Conservation (phyloP, 2,888 invertebrate genomes). For the Apodemia mormo region DNA sequence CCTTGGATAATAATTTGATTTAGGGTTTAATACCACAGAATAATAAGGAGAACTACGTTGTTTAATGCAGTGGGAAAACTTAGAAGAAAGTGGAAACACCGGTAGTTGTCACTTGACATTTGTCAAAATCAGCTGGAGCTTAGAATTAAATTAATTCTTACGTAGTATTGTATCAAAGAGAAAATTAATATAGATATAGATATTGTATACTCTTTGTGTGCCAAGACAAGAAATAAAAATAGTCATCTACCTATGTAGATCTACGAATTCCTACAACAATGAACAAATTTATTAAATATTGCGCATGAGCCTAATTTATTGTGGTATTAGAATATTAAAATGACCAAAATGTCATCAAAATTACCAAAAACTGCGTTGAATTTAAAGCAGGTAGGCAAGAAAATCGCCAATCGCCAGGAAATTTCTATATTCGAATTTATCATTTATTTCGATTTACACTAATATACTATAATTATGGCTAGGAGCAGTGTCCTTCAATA, state of each 20-base stretch:
- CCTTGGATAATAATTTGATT: too few relatives aligned
- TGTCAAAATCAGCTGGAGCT: slow-evolving; percentile 5
- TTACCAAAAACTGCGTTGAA: background rate
- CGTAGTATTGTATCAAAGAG: too few relatives aligned
- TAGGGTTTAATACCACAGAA: too few relatives aligned
- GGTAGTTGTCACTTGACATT: background rate
- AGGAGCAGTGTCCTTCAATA: too few relatives aligned
- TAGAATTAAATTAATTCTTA: too few relatives aligned
- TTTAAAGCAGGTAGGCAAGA: background rate
- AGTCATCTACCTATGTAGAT: too few relatives aligned
- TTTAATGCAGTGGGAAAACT: background rate
- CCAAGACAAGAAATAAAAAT: too few relatives aligned
- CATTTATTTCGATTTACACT: background rate
- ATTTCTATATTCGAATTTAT: background rate
- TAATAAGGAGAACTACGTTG: too few relatives aligned
- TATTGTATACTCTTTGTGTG: too few relatives aligned
- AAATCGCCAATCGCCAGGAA: too few relatives aligned
- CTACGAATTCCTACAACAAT: too few relatives aligned
- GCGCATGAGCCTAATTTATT: background rate
- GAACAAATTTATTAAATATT: background rate
- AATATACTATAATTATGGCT: background rate
- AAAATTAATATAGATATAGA: too few relatives aligned
- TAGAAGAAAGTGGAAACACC: background rate
- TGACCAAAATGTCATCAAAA: background rate
- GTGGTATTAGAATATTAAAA: background rate